These are phyloP conservation scores for Cheiracanthium punctorium DNA, from an alignment of 2,888 invertebrate species.

Conservation along the genomic window DNA sequence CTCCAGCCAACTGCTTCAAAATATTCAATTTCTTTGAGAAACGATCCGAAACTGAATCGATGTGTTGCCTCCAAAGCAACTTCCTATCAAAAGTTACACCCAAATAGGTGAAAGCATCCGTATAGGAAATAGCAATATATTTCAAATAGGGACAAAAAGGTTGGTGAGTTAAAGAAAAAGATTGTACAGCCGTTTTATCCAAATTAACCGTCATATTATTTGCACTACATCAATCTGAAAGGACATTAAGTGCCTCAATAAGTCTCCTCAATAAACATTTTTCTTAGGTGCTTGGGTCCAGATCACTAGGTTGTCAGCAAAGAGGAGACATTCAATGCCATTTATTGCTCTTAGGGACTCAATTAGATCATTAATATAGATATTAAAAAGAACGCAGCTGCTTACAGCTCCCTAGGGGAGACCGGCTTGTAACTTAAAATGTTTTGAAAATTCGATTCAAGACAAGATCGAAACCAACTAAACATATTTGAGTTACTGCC, in stretches of 20 bases:
- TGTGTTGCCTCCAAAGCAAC: too few relatives aligned
- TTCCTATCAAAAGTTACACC: too few relatives aligned
- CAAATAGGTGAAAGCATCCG: too few relatives aligned
- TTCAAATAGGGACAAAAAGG: too few relatives aligned
- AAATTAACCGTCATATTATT: constrained; percentile 20
- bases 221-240: constrained; percentile 11
- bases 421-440: neutral
- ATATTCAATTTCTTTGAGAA: too few relatives aligned
- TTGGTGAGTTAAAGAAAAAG: too few relatives aligned
- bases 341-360: neutral
- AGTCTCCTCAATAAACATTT: neutral
- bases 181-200: too few relatives aligned
- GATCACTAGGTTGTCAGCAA: constrained; percentile 5
- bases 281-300: neutral
- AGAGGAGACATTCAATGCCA: neutral
- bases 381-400: constrained; percentile 4
- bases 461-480: neutral
- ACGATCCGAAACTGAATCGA: too few relatives aligned
- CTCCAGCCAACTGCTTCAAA: too few relatives aligned
- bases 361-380: neutral
- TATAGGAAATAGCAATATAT: too few relatives aligned
- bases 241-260: neutral
- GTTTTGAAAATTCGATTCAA: neutral
- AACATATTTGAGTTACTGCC: neutral
- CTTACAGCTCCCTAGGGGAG: constrained; percentile 14